Percentiles rank a stretch among this genome's conserved stretches.
Conservation (phyloP, 2,797 vertebrate species). For the Chromobotia macracanthus region DNA sequence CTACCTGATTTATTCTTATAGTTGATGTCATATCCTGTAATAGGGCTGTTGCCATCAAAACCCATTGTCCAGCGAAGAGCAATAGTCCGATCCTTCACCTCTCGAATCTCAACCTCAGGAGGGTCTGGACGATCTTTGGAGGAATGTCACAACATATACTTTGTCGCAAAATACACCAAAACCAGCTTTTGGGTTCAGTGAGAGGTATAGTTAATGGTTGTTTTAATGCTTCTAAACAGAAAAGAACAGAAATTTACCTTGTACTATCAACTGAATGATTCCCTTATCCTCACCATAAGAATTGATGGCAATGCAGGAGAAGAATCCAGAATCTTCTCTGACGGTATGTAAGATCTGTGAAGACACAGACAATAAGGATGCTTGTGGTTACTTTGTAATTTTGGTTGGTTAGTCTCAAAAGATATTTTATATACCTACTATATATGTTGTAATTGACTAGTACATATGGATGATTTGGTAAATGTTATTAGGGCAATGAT, state of each 20-base stretch:
- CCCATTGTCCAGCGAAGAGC: conserved; percentile 98
- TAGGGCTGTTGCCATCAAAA: conserved; percentile 98
- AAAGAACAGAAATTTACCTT: conserved; percentile 79
- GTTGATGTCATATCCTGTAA: conserved; percentile 97
- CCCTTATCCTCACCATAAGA: conserved; percentile 97
- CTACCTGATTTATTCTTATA: conserved; percentile 98
- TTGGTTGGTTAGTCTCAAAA: no score
- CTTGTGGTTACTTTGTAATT: no score
- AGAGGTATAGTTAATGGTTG: background rate
- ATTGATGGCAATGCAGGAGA: conserved; percentile 99
- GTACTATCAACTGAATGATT: conserved; percentile 97
- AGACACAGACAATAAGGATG: conserved; percentile 1
- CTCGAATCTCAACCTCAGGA: conserved; percentile 95
- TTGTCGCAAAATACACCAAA: background rate
- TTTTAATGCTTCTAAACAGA: background rate
- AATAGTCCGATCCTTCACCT: conserved; percentile 94
- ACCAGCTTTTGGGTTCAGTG: no score
- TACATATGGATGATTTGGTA: no score
- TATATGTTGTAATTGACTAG: no score
- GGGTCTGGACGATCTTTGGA: conserved; percentile 92
- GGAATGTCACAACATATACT: background rate
- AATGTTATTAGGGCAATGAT: no score
- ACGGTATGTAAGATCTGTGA: conserved; percentile 93
- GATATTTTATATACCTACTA: no score
- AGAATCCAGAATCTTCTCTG: conserved; percentile 97